Percentiles rank a stretch among this genome's conserved stretches.
Evolutionary conservation across 2,113 vertebrate genomes (phyloP).

Genomic region (Perca schrenkii): DNA sequence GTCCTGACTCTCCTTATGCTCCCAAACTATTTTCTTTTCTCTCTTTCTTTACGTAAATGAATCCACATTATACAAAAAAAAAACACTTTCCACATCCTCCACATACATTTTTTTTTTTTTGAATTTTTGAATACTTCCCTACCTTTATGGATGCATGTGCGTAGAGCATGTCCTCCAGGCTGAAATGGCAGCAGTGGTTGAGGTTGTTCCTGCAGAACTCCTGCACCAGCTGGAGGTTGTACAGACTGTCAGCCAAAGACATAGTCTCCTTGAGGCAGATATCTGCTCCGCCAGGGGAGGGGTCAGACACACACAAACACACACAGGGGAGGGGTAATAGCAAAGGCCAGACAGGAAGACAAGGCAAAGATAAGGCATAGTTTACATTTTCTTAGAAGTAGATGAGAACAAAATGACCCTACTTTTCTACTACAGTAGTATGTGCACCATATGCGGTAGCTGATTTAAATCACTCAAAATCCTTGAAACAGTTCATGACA

Average conservation of each 20-base stretch:
- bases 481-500: background rate
- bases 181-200: conserved; percentile 97
- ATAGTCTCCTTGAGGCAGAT: conserved; percentile 97
- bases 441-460: background rate
- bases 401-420: conserved; percentile 14
- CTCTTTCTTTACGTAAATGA: conserved; percentile 2
- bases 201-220: conserved; percentile 96
- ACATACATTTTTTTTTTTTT: background rate
- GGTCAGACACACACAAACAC: conserved; percentile 56
- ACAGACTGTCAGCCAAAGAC: conserved; percentile 97
- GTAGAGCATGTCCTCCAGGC: conserved; percentile 97
- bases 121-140: background rate
- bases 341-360: conserved; percentile 62
- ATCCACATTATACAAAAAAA: background rate
- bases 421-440: conserved; percentile 3
- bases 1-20: background rate
- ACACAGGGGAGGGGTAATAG: conserved; percentile 31
- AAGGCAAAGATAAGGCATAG: conserved; percentile 65
- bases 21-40: conserved; percentile 20
- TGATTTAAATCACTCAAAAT: conserved; percentile 24
- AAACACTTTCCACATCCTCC: background rate
- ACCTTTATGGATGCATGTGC: conserved; percentile 89
- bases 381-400: background rate
- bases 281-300: conserved; percentile 85
- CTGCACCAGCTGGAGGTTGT: conserved; percentile 97